Conservation (phyloP, 2,113 vertebrate species). For the Oriolus oriolus region DNA sequence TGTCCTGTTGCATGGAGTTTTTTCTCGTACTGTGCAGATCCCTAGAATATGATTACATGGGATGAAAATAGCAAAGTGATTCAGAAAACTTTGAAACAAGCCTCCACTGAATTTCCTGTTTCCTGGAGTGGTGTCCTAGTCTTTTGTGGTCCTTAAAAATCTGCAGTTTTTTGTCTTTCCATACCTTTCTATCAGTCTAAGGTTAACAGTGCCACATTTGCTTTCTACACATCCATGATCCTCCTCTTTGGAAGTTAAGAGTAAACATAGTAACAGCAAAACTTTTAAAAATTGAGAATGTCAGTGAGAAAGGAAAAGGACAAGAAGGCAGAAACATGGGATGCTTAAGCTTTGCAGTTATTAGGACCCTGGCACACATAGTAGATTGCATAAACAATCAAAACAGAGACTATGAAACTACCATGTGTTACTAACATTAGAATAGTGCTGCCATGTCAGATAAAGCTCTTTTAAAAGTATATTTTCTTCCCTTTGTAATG, state of each 20-base stretch:
- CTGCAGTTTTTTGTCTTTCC: not conserved
- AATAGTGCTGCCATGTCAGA: not conserved
- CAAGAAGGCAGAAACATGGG: not conserved
- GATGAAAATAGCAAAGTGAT: not conserved
- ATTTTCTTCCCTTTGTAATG: conserved; percentile 50
- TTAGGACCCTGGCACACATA: not conserved
- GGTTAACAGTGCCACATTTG: not conserved
- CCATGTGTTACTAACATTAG: not conserved
- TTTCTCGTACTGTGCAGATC: not conserved
- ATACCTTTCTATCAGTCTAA: not conserved
- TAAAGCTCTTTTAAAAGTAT: conserved; percentile 39
- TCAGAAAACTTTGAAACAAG: not conserved
- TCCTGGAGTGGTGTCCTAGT: not conserved
- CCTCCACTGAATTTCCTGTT: not conserved
- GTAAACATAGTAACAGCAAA: not conserved
- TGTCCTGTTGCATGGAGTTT: not conserved
- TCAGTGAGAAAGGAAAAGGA: not conserved
- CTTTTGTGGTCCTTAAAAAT: not conserved
- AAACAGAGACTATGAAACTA: conserved; percentile 7
- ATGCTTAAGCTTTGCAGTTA: not conserved
- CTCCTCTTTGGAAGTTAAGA: not conserved
- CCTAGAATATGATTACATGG: not conserved
- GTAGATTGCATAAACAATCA: not conserved
- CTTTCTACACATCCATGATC: not conserved
- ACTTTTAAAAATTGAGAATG: not conserved